Percentiles rank a stretch among this genome's conserved stretches.
Conservation (phyloP, 2,797 vertebrate species). For the Masticophis lateralis region DNA sequence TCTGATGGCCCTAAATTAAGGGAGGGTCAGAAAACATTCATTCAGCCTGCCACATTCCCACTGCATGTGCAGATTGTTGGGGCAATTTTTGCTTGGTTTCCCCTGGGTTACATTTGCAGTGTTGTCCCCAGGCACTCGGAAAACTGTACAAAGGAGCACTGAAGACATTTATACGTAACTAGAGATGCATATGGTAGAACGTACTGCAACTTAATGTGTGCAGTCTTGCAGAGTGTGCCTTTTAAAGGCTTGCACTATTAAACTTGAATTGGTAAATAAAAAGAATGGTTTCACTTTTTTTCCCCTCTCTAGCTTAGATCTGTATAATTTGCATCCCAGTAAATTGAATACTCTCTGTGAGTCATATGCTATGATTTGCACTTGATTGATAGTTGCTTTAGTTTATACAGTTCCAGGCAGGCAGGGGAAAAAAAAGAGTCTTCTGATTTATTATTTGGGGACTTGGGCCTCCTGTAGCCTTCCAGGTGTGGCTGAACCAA, state of each 20-base stretch:
- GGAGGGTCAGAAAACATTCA: conserved; percentile 48
- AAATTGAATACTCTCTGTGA: not conserved
- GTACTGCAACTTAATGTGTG: not conserved
- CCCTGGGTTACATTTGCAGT: not conserved
- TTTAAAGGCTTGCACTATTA: conserved; percentile 20
- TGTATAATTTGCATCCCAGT: not conserved
- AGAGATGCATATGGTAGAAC: not conserved
- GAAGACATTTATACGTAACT: not conserved
- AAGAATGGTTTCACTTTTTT: not conserved
- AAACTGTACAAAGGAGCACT: not conserved
- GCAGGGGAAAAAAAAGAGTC: too few relatives aligned
- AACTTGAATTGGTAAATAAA: conserved; percentile 24
- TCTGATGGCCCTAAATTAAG: conserved; percentile 56
- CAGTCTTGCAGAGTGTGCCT: not conserved
- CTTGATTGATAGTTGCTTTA: not conserved
- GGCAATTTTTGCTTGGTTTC: conserved; percentile 13
- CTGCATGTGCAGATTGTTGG: conserved; percentile 3
- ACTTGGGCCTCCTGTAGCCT: too few relatives aligned
- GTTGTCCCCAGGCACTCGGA: conserved; percentile 14
- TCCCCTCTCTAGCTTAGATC: not conserved
- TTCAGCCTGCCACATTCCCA: not conserved
- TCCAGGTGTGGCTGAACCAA: not conserved
- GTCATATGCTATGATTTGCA: not conserved
- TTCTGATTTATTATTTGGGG: not conserved
- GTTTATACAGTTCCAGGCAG: too few relatives aligned